Evolutionary conservation across 2,888 invertebrate genomes (phyloP).

Genomic region (Trissonchulus latispiculum): DNA sequence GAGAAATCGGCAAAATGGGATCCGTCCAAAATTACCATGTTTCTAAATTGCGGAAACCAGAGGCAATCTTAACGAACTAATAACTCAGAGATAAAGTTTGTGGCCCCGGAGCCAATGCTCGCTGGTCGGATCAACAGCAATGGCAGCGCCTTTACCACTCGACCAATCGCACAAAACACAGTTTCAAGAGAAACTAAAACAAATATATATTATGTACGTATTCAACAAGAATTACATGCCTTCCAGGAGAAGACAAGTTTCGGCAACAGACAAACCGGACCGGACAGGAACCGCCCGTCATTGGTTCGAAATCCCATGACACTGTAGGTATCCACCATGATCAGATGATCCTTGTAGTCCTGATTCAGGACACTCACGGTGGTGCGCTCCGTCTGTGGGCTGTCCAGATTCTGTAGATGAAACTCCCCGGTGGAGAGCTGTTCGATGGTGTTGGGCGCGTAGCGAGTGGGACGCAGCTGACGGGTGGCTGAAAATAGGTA

Average conservation of each 20-base stretch:
- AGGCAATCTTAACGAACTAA: too few relatives aligned
- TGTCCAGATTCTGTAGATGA: slow-evolving; percentile 10
- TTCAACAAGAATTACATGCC: too few relatives aligned
- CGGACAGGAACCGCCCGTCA: neutral
- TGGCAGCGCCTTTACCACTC: too few relatives aligned
- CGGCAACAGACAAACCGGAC: slow-evolving; percentile 7
- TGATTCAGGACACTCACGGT: neutral
- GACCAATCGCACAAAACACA: too few relatives aligned
- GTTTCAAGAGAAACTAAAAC: too few relatives aligned
- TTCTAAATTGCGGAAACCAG: too few relatives aligned
- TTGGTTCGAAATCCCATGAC: neutral
- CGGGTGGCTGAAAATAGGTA: neutral
- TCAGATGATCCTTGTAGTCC: neutral
- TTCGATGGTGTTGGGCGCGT: neutral
- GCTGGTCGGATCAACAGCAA: too few relatives aligned
- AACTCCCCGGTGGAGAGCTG: slow-evolving; percentile 7
- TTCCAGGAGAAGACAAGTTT: neutral
- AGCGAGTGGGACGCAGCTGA: neutral
- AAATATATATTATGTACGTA: too few relatives aligned
- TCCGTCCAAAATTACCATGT: too few relatives aligned
- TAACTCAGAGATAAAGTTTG: too few relatives aligned
- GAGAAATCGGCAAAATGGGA: too few relatives aligned
- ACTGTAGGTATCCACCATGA: neutral
- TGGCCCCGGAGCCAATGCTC: too few relatives aligned
- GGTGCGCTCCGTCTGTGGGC: neutral